Evolutionary conservation across 2,888 invertebrate species (phyloP), one percentile per base, ranked within the genome.

Genomic region (Dascillus cervinus): DNA sequence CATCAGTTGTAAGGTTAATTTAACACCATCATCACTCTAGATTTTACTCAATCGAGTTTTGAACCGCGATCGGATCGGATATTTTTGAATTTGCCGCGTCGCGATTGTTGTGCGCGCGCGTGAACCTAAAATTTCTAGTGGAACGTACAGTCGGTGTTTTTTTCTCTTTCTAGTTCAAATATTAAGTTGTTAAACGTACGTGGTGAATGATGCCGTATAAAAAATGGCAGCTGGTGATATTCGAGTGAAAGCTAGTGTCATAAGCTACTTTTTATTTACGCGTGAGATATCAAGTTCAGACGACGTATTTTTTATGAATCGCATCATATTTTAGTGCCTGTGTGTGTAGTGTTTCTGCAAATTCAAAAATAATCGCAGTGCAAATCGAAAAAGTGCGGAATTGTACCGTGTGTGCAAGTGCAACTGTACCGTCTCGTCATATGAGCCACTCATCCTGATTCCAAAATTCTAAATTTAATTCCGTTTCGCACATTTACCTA

Each of bases 211-310:
- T 24, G 36, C n/a, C 37, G 19, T 32, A 28, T 14, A 39, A 43
- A 48, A 48, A 41, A 53, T 50, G 55, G 55, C 53, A 51, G 52
- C 43, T 47, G 46, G 39, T 41, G 36, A 32, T 43, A 33, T 32
- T 35, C 19, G 34, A 31, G 41, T 38, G 41, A 41, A 41, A 41
- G 41, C 34, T 31, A 29, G 13, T 22, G 34, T 40, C 31, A 34
- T 24, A 20, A 20, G 26, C 25, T 21, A 26, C 14, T 37, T 31
- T n/a, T 31, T 34, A 36, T 36, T 36, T 33, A 29, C 24, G 17
- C 4, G 4, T 6, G 4, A 17, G 4, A 17, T 17, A 8, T 17
- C 8, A 6, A 17, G 5, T 4, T 8, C 4, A 17, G 8, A 17
- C 5, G 17, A 17, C 8, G 17, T 17, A 6, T 8, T 4, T 4